Percentiles rank a stretch among this genome's conserved stretches.
Evolutionary conservation across 2,113 vertebrate genomes (phyloP).

Genomic region (Trichechus manatus): DNA sequence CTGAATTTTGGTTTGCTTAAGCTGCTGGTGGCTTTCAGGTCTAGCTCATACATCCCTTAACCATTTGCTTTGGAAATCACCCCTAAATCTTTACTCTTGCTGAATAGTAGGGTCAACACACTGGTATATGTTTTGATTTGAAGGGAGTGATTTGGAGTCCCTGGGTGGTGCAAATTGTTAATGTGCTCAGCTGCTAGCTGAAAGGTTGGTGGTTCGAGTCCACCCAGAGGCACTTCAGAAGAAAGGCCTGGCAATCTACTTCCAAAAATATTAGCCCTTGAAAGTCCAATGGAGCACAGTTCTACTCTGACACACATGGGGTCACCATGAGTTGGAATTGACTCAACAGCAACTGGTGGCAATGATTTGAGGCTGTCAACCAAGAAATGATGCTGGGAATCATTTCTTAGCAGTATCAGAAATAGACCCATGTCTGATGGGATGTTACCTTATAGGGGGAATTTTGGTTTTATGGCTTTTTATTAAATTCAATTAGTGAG

Average conservation of each 20-base stretch:
- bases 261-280: background rate
- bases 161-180: background rate
- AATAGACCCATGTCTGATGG: background rate
- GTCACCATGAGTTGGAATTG: background rate
- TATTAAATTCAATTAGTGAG: background rate
- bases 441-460: background rate
- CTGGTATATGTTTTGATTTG: constrained; percentile 52
- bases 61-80: constrained; percentile 53
- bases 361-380: constrained; percentile 22
- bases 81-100: constrained; percentile 57
- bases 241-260: background rate
- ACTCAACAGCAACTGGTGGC: background rate
- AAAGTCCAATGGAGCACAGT: background rate
- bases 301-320: background rate
- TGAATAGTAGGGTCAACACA: constrained; percentile 19
- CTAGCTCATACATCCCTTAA: background rate
- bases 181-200: background rate
- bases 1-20: background rate
- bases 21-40: constrained; percentile 46
- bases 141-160: constrained; percentile 18
- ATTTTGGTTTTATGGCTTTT: background rate
- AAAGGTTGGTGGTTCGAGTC: background rate
- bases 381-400: constrained; percentile 55
- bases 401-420: background rate
- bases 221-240: background rate